phyloP scores from a whole-genome alignment of 1,140 invertebrate species.

The Pectinophora gossypiella region DNA sequence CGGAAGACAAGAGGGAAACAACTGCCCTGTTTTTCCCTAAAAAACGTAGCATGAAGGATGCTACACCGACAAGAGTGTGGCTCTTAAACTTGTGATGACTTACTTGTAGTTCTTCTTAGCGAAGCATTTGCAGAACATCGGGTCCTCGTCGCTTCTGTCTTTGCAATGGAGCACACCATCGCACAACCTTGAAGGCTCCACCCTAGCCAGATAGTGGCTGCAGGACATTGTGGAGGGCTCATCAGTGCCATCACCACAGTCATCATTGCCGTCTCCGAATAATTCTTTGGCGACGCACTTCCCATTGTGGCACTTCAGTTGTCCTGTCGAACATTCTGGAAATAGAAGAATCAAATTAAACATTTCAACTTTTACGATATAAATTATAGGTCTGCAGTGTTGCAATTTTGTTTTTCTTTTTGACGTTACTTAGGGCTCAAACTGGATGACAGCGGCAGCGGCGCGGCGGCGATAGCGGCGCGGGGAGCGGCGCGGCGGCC shows the following conservation, averaged over 20 bases:
- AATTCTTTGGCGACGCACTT: slow-evolving; percentile 80
- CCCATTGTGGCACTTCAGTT: slow-evolving; percentile 81
- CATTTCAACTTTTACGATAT: no score
- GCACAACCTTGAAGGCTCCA: slow-evolving; percentile 81
- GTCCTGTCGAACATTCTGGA: slow-evolving; percentile 75
- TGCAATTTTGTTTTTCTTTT: no score
- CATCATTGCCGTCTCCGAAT: slow-evolving; percentile 80
- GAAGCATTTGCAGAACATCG: slow-evolving; percentile 78
- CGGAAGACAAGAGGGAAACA: no score
- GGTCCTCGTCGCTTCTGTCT: slow-evolving; percentile 87
- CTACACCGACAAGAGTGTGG: no score
- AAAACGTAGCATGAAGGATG: no score
- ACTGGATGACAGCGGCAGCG: no score
- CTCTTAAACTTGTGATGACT: not conserved
- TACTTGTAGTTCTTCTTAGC: slow-evolving; percentile 34
- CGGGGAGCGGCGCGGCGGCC: no score
- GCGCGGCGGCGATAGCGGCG: no score
- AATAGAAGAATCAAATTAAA: not conserved
- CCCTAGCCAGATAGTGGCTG: slow-evolving; percentile 79
- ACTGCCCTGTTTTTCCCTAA: no score
- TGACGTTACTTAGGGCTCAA: no score
- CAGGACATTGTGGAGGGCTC: slow-evolving; percentile 82
- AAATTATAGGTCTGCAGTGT: no score
- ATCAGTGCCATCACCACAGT: slow-evolving; percentile 83
- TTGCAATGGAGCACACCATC: slow-evolving; percentile 87